Base-by-base conservation (phyloP, 2,797 vertebrate genomes). In the Enteromius radiatus region DNA sequence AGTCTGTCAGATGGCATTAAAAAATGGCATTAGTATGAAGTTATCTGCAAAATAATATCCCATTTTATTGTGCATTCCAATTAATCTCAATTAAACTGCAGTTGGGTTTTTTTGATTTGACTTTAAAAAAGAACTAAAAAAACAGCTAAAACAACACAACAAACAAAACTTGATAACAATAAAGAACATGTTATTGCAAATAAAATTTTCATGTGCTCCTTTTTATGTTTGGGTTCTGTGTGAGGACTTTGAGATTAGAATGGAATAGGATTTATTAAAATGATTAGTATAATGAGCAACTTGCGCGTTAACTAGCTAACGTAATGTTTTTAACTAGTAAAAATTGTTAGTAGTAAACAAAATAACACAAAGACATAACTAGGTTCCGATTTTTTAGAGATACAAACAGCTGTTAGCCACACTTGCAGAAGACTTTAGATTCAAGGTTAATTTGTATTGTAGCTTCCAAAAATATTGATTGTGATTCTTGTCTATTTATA, bases 401-500 rank as follows among this genome's bases (percentile, higher is more conserved):
- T 21, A 28, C 14, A 65, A 38, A 38, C 38, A 41, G 2, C 9
- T 43, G 64, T 78, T 67, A 8, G 33, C 23, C 41, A n/a, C 17
- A 76, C 17, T 49, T 31, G 31, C 52, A 41, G 10, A 28, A 67
- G 47, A 19, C 26, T 41, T 23, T 38, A 70, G 11, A 33, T 8
- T 41, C 12, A 8, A 69, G 41, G 23, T 68, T 19, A n/a, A 31
- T 71, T 21, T 26, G 21, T 69, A 43, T 38, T 61, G 45, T 15
- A 63, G 28, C n/a, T 73, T 17, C 45, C 4, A 1, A 67, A 31
- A 26, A 67, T 7, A 8, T 41, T n/a, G 21, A 75, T 83, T 63
- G 43, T 56, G 31, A 87, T 38, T 76, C 9, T 3, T 86, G 1
- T 84, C 31, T n/a, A 76, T 75, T 28, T 78, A 84, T 87, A 17